Conservation (phyloP, 2,797 vertebrate genomes). For the Carcharodon carcharias region DNA sequence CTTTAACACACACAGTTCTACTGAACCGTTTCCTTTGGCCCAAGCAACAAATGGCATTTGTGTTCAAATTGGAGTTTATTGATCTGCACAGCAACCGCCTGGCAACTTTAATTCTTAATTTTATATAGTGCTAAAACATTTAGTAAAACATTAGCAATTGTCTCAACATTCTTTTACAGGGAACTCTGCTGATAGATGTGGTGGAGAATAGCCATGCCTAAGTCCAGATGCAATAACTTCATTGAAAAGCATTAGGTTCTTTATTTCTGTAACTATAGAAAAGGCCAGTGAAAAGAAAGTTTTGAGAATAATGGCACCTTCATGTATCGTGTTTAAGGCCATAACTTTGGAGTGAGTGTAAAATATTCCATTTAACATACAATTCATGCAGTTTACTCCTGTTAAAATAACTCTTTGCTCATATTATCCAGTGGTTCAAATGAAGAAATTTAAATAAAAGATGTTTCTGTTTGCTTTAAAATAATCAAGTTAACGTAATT, state of each 20-base stretch:
- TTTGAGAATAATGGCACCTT: slow-evolving; percentile 19
- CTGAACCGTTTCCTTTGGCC: not conserved
- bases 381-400: not conserved
- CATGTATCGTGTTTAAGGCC: not conserved
- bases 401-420: not conserved
- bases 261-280: not conserved
- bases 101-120: not conserved
- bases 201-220: not conserved
- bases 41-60: slow-evolving; percentile 4
- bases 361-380: slow-evolving; percentile 18
- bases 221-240: slow-evolving; percentile 16
- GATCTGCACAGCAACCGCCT: not conserved
- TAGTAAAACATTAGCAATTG: slow-evolving; percentile 28
- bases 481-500: slow-evolving; percentile 29
- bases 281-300: not conserved
- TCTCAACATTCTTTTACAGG: not conserved
- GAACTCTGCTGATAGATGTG: not conserved
- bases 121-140: slow-evolving; percentile 1
- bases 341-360: not conserved
- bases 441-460: slow-evolving; percentile 28
- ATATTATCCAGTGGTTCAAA: not conserved
- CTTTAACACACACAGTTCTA: not conserved
- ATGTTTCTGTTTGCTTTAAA: not conserved
- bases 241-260: slow-evolving; percentile 9
- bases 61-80: slow-evolving; percentile 27